Base-by-base conservation (phyloP, 2,888 invertebrate genomes). In the Schizaphis graminum region DNA sequence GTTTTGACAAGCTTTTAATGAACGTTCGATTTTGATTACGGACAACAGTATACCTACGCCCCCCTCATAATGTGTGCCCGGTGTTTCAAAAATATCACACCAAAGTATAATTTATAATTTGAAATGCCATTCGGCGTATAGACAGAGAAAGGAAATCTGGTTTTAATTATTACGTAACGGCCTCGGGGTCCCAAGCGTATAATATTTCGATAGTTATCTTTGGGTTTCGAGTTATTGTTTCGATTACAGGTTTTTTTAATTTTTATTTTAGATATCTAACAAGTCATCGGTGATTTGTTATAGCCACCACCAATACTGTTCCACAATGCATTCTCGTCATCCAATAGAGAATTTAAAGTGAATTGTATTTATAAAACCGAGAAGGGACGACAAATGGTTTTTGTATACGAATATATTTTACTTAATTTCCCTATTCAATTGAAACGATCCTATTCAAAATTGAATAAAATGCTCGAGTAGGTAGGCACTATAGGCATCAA, bases 131-230 rank as follows among this genome's bases (percentile, higher is more conserved):
- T 85, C 86, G 47, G 49, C 16, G 47, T 26, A 84, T 35, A 56
- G 84, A 93, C 35, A 93, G 85, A 85, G 93, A 94, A 94, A 67
- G 85, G 61, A 94, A 94, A 91, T 94, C 90, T 94, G 91, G 94
- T 94, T 94, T 94, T 94, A 94, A 94, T 94, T 94, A 94, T 91
- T 94, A 85, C 85, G 91, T 94, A 91, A 94, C 91, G 86, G 94
- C 90, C 90, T 86, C 94, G 16, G 94, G 93, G 90, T 94, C 91
- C 94, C 94, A n/a, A 21, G 91, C 13, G 94, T 94, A 77, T 94
- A 94, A 94, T 94, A 91, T 91, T 94, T 94, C 91, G 94, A 94
- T 86, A n/a, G 90, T 94, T 94, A 94, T 94, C 94, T 94, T 94
- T 53, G 61, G 91, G 86, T 87, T 90, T 89, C 89, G 93, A 89